A percentile compares a stretch with the other conserved stretches of the same genome.
Conservation (phyloP, 2,113 vertebrate genomes). For the Pygoscelis adeliae region DNA sequence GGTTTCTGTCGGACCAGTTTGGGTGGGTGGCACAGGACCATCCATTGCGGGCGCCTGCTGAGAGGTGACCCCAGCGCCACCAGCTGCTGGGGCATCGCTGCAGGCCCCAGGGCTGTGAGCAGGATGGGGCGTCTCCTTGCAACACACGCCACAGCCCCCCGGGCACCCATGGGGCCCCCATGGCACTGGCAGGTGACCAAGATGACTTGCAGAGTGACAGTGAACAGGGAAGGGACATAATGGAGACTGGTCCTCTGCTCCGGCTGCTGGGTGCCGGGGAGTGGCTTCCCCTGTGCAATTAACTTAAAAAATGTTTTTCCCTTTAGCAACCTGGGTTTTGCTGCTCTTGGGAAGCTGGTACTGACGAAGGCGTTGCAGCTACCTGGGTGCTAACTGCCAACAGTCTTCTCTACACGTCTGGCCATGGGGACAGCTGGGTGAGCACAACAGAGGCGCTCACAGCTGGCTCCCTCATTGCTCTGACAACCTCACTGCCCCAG, state of each 20-base stretch:
- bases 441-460: not conserved
- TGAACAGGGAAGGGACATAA: not conserved
- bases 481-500: not conserved
- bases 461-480: not conserved
- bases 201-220: not conserved
- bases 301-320: not conserved
- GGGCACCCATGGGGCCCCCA: fast-evolving
- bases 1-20: not conserved
- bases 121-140: not conserved
- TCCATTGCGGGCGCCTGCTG: fast-evolving
- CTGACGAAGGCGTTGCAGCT: not conserved
- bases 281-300: not conserved
- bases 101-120: not conserved
- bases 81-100: not conserved
- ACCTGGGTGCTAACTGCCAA: not conserved
- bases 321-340: not conserved
- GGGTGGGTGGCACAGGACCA: not conserved
- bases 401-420: not conserved
- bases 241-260: not conserved
- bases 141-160: not conserved
- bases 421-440: not conserved
- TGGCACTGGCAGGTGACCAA: not conserved
- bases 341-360: not conserved
- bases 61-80: not conserved
- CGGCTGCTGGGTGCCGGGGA: not conserved